Evolutionary conservation across 1,140 invertebrate genomes (phyloP), one percentile per base, ranked within the genome.

Genomic region (Vanessa tameamea): DNA sequence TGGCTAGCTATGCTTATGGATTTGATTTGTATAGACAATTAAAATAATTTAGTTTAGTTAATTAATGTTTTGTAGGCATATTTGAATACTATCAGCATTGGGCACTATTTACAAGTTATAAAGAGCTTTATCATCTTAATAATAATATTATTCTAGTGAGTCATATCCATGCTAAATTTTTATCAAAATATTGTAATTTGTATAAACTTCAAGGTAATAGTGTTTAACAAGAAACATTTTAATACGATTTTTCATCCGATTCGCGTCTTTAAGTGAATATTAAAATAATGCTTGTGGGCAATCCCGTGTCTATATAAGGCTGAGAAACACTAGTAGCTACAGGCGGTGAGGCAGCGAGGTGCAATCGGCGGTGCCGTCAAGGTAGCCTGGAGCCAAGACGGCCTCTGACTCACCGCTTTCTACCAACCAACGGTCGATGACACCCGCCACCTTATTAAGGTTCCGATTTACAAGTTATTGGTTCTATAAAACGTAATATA

Each of bases 371-470:
- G 43, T 66, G 64, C 51, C 23, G 51, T 59, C 70, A 66, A 66
- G 64, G 64, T 37, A 72, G 70, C 70, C 70, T 20, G 63, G 64
- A 72, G 51, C 70, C 48, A 7, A 16, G 51, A 23, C 57, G 55
- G 69, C 48, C 65, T 66, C 72, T 73, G 72, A 73, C 72, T 73
- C 72, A 73, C 72, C 55, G 59, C 72, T 73, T 73, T 73, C 72
- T 73, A 69, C 65, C 55, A 67, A 55, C 59, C 72, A 81, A 72
- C 82, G 84, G 83, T 85, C 83, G 85, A 85, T 83, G 83, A 87
- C 85, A 82, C 81, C 71, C 63, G 69, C 64, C 68, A 55, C 63
- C 73, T 70, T 61, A 67, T 57, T 71, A 37, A 14, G 50, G 61
- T 63, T 13, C 59, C 31, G 47, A 15, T 61, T 71, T 64, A 71